Evolutionary conservation across 1,140 invertebrate genomes (phyloP).

Genomic region (Thaumatotibia leucotreta): DNA sequence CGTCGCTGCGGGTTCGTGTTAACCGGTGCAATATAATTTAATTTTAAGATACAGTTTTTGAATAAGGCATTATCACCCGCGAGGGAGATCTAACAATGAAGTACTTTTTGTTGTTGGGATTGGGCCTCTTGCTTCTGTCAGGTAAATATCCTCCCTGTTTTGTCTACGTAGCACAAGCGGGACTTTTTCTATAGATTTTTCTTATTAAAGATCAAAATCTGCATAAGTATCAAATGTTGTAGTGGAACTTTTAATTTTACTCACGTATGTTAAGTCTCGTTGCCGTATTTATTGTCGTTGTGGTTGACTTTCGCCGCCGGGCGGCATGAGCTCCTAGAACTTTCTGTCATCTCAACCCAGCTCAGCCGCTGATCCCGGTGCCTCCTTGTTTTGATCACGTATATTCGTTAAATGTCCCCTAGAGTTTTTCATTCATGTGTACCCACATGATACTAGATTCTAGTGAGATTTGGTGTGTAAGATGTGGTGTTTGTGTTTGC

Average conservation of each 20-base stretch:
- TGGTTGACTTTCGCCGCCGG: neutral
- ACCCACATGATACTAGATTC: neutral
- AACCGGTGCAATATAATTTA: neutral
- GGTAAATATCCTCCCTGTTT: constrained; percentile 30
- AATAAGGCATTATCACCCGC: neutral
- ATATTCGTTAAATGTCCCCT: neutral
- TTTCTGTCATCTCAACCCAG: neutral
- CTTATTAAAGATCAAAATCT: neutral
- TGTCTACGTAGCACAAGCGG: constrained; percentile 4
- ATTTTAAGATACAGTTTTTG: neutral
- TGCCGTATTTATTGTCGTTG: neutral
- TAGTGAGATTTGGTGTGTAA: neutral
- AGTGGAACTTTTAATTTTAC: neutral
- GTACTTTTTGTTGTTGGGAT: constrained; percentile 42
- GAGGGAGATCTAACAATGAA: constrained; percentile 38
- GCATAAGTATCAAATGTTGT: neutral
- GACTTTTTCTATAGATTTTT: neutral
- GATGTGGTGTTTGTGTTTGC: constrained; percentile 16
- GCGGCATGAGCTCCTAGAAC: neutral
- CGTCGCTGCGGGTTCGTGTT: neutral
- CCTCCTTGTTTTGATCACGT: neutral
- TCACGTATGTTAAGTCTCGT: neutral
- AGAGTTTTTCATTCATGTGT: neutral
- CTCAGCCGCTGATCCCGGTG: neutral
- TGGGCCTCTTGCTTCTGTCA: constrained; percentile 47